These are phyloP conservation scores for Bombus affinis DNA, from an alignment of 1,140 invertebrate species.

Conservation along the genomic window DNA sequence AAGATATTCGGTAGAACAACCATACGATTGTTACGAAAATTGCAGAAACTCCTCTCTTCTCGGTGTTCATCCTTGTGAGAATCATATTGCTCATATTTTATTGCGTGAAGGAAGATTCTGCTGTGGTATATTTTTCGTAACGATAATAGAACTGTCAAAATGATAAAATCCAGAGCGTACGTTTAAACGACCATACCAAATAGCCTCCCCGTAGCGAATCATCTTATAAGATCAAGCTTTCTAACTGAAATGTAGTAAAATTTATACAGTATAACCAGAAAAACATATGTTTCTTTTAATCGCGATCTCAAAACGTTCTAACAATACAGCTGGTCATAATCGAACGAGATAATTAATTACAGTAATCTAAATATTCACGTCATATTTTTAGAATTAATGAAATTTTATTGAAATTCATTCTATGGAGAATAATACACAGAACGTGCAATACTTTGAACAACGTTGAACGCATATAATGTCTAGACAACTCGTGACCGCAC, in stretches of 20 bases:
- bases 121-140: neutral
- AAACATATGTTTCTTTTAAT: neutral
- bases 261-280: neutral
- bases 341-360: neutral
- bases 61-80: neutral
- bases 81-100: slow-evolving; percentile 21
- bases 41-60: neutral
- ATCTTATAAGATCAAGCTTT: neutral
- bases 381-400: neutral
- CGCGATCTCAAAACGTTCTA: neutral
- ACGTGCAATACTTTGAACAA: neutral
- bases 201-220: neutral
- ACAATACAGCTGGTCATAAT: neutral
- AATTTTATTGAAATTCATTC: neutral
- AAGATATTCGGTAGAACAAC: no score
- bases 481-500: neutral
- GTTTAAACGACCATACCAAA: neutral
- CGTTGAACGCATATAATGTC: neutral
- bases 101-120: neutral
- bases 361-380: neutral
- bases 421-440: neutral
- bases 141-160: slow-evolving; percentile 38
- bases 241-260: neutral
- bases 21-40: no score
- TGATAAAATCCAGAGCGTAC: slow-evolving; percentile 19